Conservation (phyloP, 2,113 vertebrate species). For the Rissa tridactyla region DNA sequence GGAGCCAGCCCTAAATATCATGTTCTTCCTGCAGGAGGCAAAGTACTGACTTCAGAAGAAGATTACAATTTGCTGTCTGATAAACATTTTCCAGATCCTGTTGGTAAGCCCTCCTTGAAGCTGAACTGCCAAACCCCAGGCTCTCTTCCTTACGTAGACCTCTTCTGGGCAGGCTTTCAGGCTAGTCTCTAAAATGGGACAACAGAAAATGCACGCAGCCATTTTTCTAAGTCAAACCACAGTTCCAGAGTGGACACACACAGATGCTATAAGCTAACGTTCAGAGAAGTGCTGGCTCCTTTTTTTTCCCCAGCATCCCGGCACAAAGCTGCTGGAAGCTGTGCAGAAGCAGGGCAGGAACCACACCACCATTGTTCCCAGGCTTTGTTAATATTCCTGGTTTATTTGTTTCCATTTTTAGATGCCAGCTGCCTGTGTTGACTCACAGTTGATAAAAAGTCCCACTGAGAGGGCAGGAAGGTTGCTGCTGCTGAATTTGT, state of each 20-base stretch:
- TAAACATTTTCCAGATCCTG: conserved; percentile 82
- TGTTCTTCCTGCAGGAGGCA: conserved; percentile 85
- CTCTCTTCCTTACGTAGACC: neutral
- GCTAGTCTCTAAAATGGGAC: neutral
- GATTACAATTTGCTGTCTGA: conserved; percentile 86
- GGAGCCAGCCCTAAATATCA: conserved; percentile 77
- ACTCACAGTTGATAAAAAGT: neutral
- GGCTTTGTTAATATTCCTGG: conserved; percentile 45
- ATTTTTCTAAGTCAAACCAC: neutral
- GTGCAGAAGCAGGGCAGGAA: conserved; percentile 30
- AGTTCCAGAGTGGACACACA: neutral
- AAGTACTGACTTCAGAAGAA: conserved; percentile 83
- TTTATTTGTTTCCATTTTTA: conserved; percentile 63
- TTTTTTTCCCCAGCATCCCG: neutral
- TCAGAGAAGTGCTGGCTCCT: neutral
- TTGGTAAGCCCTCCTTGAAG: conserved; percentile 73
- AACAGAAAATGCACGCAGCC: neutral
- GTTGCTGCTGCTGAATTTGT: conserved; percentile 54
- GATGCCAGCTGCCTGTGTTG: conserved; percentile 46
- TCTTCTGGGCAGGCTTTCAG: neutral
- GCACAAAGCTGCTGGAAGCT: neutral
- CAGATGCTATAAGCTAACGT: neutral
- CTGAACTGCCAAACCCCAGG: neutral
- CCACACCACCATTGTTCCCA: neutral
- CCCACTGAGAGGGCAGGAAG: conserved; percentile 42